Evolutionary conservation across 2,888 invertebrate species (phyloP).

Genomic region (Melinopterus prodromus): DNA sequence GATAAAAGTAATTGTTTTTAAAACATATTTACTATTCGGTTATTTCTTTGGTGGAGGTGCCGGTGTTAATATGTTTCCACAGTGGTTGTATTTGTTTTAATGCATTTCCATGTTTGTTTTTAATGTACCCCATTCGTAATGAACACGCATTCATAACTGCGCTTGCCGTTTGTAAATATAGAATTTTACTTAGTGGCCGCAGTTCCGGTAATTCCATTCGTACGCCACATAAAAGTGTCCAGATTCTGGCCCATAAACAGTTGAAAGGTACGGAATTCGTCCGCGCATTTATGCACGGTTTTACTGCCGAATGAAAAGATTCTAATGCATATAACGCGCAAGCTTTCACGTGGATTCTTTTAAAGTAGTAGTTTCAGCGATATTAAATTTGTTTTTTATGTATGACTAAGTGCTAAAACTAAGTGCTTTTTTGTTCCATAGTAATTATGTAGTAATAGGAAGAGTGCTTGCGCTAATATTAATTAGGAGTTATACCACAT

Average conservation of each 20-base stretch:
- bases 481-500: too few relatives aligned
- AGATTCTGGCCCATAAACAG: neutral
- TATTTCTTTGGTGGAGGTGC: neutral
- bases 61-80: neutral
- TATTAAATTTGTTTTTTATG: neutral
- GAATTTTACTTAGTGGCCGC: neutral
- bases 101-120: neutral
- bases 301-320: neutral
- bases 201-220: neutral
- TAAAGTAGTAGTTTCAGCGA: neutral
- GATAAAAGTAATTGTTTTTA: too few relatives aligned
- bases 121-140: neutral
- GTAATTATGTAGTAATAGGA: too few relatives aligned
- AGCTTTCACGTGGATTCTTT: neutral
- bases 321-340: neutral
- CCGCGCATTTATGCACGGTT: neutral
- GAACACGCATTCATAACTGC: neutral
- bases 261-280: neutral
- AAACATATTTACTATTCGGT: too few relatives aligned
- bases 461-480: too few relatives aligned
- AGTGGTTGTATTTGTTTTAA: neutral
- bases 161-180: neutral
- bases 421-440: too few relatives aligned
- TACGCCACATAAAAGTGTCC: neutral
- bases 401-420: too few relatives aligned